phyloP scores from a whole-genome alignment of 2,797 vertebrate species.

The Falco columbarius region DNA sequence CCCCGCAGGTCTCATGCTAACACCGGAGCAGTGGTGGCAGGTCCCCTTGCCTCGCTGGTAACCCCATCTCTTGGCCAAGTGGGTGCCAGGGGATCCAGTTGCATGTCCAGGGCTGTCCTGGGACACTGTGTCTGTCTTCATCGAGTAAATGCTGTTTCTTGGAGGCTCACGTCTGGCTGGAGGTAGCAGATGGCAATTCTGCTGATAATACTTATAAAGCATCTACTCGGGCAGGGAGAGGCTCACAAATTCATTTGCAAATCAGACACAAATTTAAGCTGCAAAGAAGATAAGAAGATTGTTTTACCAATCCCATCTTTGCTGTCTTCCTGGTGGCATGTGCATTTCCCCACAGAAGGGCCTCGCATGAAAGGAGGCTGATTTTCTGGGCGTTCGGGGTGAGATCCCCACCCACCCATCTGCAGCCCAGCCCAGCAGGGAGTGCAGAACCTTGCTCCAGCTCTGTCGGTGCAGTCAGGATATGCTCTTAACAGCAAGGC shows the following conservation, averaged over 20 bases:
- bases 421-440: not conserved
- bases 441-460: not conserved
- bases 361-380: accelerated
- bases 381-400: not conserved
- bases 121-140: not conserved
- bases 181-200: constrained; percentile 30
- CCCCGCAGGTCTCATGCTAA: accelerated
- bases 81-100: not conserved
- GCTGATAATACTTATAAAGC: constrained; percentile 25
- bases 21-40: not conserved
- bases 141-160: not conserved
- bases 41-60: not conserved
- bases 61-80: not conserved
- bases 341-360: not conserved
- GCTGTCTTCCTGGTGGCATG: not conserved
- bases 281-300: constrained; percentile 47
- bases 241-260: constrained; percentile 10
- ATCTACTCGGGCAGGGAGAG: not conserved
- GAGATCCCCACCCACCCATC: not conserved
- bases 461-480: accelerated
- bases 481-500: not conserved
- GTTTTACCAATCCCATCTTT: not conserved
- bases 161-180: not conserved
- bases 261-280: constrained; percentile 11
- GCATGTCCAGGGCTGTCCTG: not conserved